Evolutionary conservation across 2,888 invertebrate species (phyloP).

Genomic region (Acronicta aceris): DNA sequence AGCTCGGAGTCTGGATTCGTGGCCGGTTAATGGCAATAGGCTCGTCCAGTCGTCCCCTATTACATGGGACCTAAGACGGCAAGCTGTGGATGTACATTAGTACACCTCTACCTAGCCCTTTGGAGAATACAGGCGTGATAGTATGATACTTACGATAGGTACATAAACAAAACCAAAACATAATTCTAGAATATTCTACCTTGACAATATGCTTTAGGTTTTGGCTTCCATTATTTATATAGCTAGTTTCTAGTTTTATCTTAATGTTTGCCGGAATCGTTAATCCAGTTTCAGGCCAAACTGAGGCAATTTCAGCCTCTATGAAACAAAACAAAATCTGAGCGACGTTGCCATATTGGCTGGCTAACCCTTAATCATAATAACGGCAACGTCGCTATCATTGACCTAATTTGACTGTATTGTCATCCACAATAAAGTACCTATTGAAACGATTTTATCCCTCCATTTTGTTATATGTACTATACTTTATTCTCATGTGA

Average conservation of each 20-base stretch:
- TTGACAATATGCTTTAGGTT: neutral
- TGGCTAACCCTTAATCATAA: neutral
- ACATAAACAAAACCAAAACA: neutral
- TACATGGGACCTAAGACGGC: too few species aligned
- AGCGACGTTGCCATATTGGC: neutral
- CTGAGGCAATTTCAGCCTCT: neutral
- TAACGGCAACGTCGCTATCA: conserved; percentile 1
- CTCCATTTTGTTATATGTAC: too few species aligned
- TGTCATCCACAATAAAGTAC: neutral
- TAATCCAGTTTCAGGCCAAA: neutral
- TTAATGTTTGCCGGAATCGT: neutral
- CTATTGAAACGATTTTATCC: neutral
- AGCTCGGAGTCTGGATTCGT: too few species aligned
- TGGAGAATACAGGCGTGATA: too few species aligned
- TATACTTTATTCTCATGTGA: too few species aligned
- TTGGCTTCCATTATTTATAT: neutral
- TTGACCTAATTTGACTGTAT: neutral
- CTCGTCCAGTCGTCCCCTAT: too few species aligned
- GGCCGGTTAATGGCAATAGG: too few species aligned
- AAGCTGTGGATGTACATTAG: too few species aligned
- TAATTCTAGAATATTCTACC: neutral
- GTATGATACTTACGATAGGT: too few species aligned
- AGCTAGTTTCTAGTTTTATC: neutral
- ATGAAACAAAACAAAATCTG: neutral
- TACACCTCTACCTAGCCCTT: too few species aligned